phyloP scores from a whole-genome alignment of 2,113 vertebrate genomes.

The Crotophaga sulcirostris region DNA sequence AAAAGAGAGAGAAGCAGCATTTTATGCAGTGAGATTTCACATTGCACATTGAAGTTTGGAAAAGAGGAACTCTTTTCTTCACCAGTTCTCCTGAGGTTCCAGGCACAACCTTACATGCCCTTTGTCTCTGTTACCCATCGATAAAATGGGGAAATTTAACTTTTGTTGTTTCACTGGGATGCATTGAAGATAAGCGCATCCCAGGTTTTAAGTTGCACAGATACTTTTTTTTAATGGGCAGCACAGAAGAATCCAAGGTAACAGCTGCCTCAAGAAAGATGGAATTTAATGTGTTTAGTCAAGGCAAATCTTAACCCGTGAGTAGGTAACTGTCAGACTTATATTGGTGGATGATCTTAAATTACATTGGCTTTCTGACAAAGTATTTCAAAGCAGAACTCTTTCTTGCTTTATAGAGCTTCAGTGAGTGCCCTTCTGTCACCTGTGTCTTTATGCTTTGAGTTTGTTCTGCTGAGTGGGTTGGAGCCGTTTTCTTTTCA shows the following conservation, averaged over 20 bases:
- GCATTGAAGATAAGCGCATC: neutral
- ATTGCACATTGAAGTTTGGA: neutral
- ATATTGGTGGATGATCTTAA: neutral
- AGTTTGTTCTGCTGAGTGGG: neutral
- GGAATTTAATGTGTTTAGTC: neutral
- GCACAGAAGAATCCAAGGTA: neutral
- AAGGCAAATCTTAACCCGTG: neutral
- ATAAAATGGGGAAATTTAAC: neutral
- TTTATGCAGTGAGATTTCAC: neutral
- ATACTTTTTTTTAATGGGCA: neutral
- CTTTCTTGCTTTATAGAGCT: neutral
- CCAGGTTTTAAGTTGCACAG: neutral
- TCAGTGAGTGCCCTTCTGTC: neutral
- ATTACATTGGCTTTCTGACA: neutral
- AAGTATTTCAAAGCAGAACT: neutral
- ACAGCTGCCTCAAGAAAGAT: neutral
- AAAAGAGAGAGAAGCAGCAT: neutral
- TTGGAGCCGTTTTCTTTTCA: neutral
- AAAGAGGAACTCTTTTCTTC: neutral
- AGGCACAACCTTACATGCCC: neutral
- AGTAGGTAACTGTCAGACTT: neutral
- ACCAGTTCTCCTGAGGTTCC: neutral
- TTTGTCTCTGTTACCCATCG: neutral
- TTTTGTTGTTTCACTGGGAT: neutral
- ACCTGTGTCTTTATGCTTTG: neutral